A percentile compares a stretch with the other conserved stretches of the same genome.
Conservation (phyloP, 1,140 invertebrate species). For the Zaprionus ghesquierei region DNA sequence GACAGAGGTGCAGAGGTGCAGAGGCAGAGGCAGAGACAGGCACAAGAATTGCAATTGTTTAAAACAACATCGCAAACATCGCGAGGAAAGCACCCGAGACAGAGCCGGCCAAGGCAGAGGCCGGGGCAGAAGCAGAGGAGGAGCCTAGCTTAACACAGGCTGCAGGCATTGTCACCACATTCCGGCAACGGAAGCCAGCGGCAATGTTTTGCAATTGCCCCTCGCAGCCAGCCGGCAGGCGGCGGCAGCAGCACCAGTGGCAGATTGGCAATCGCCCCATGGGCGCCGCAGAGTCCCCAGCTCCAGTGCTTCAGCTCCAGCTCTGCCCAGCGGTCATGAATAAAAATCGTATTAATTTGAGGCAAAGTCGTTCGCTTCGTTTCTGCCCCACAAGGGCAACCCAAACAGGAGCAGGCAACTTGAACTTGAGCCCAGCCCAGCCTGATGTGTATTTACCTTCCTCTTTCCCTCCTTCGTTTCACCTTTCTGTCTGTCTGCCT, state of each 20-base stretch:
- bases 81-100: background rate
- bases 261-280: constrained; percentile 72
- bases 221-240: background rate
- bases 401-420: constrained; percentile 61
- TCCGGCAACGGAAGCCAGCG: constrained; percentile 72
- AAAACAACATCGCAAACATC: constrained; percentile 26
- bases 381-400: constrained; percentile 46
- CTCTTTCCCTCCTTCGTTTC: background rate
- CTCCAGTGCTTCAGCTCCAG: background rate
- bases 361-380: constrained; percentile 47
- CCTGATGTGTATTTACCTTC: background rate
- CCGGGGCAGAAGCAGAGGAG: background rate
- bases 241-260: background rate
- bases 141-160: constrained; percentile 30
- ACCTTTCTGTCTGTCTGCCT: background rate
- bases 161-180: constrained; percentile 75
- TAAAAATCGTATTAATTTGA: constrained; percentile 80
- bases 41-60: constrained; percentile 65
- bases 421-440: constrained; percentile 60
- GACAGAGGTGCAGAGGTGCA: too few species aligned
- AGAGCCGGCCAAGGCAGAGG: constrained; percentile 9
- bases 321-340: constrained; percentile 59
- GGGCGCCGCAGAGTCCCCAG: constrained; percentile 27
- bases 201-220: constrained; percentile 3
- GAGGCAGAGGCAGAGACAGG: background rate